phyloP scores from a whole-genome alignment of 30 jellyfish, hydroid and myxozoan genomes.

The Hydractinia symbiolongicarpus region DNA sequence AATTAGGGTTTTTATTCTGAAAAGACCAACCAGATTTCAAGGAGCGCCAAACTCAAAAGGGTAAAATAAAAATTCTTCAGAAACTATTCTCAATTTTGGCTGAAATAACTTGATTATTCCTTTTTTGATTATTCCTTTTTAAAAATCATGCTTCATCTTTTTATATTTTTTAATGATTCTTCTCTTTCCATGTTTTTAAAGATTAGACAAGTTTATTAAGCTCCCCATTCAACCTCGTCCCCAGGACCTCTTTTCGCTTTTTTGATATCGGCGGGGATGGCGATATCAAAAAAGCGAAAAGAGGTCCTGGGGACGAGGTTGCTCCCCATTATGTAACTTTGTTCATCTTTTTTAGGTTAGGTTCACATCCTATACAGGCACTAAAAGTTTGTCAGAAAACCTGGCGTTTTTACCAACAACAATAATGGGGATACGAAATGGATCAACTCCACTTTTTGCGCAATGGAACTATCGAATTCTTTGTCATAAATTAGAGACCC shows the following conservation, averaged over 20 bases:
- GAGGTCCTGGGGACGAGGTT: not conserved
- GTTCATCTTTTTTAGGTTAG: slow-evolving; percentile 11
- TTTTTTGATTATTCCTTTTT: no score
- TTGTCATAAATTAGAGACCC: slow-evolving; percentile 68
- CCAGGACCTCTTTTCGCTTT: slow-evolving; percentile 4
- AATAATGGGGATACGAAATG: slow-evolving; percentile 35
- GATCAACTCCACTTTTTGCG: slow-evolving; percentile 55
- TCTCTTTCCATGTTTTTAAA: no score
- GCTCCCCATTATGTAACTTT: not conserved
- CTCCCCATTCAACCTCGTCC: not conserved
- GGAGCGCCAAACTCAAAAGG: no score
- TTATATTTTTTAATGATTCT: no score
- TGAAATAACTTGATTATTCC: no score
- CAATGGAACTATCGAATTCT: slow-evolving; percentile 91
- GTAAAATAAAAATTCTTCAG: no score
- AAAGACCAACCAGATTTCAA: no score
- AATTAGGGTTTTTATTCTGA: no score
- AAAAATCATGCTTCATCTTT: no score
- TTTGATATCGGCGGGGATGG: no score
- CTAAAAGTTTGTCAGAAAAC: slow-evolving; percentile 67
- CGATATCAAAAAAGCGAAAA: not conserved
- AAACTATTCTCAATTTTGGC: no score
- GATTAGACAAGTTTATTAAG: no score
- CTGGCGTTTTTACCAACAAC: slow-evolving; percentile 89
- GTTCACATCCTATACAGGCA: slow-evolving; percentile 75